Percentiles rank a stretch among this genome's conserved stretches.
Conservation (phyloP, 2,797 vertebrate species). For the Epinephelus awoara region DNA sequence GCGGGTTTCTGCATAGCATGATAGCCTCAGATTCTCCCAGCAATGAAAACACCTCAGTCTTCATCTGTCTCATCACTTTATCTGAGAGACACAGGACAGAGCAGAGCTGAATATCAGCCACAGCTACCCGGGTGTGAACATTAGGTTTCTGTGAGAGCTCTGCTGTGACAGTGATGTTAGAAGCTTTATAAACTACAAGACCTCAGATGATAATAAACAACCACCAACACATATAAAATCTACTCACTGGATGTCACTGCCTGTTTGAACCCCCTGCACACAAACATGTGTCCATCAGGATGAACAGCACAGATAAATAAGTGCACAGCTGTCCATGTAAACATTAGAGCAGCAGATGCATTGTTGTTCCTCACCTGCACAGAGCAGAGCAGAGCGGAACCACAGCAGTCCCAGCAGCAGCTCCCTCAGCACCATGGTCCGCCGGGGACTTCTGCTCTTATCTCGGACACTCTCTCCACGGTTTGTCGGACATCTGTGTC, state of each 20-base stretch:
- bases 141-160: not conserved
- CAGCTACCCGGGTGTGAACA: constrained; percentile 40
- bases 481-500: constrained; percentile 42
- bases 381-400: constrained; percentile 63
- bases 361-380: constrained; percentile 78
- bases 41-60: constrained; percentile 22
- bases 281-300: rapidly evolving
- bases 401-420: constrained; percentile 72
- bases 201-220: not conserved
- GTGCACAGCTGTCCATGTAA: not conserved
- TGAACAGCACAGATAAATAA: not conserved
- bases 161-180: not conserved
- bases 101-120: constrained; percentile 4
- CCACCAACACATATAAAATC: not conserved
- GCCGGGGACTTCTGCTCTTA: constrained; percentile 45
- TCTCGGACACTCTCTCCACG: constrained; percentile 30
- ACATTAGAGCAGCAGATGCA: constrained; percentile 6
- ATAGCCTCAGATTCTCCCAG: constrained; percentile 38
- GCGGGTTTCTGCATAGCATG: constrained; percentile 18
- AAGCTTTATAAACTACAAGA: constrained; percentile 1
- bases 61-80: constrained; percentile 8
- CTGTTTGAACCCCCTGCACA: not conserved
- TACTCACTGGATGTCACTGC: not conserved
- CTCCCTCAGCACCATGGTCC: constrained; percentile 63
- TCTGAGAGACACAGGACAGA: constrained; percentile 17